Evolutionary conservation across 2,797 vertebrate species (phyloP), one percentile per base, ranked within the genome.

Genomic region (Crocodylus rhombifer): DNA sequence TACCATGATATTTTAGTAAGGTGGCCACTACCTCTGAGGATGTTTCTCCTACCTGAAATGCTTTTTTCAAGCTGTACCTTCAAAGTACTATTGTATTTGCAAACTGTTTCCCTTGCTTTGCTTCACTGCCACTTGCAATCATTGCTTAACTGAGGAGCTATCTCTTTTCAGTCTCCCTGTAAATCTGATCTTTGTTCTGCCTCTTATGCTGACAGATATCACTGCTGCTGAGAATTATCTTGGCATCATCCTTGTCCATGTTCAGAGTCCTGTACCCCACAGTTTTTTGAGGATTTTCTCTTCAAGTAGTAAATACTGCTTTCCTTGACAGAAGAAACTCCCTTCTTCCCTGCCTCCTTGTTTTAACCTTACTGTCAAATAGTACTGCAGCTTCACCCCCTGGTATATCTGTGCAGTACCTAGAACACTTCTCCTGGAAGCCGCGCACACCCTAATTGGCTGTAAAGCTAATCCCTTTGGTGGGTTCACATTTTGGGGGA

Each of bases 401-500:
- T 75, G 82, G 12, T 74, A 10, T 10, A 51, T 25, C 60, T 14
- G 42, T 6, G 26, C 16, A 55, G 42, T 56, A 77, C 18, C 61
- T 14, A 23, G 9, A 67, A 21, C 4, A 64, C 51, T 77, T 36
- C 5, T 56, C 11, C 6, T 15, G 57, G 33, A 61, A 61, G 57
- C 76, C 11, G 5, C 79, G 77, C 77, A 74, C 25, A 88, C 77
- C 14, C 18, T 14, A 18, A 77, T 57, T 89, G 67, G 16, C 77
- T 86, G 11, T 81, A 57, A 92, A 93, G 21, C 69, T 91, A 91
- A 86, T 91, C 77, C 36, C 16, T 57, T 51, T 60, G 80, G 84
- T 55, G 78, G 28, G 64, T 92, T 77, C 36, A 87, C 84, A 55
- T 84, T 93, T 82, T 95, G 89, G 86, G 94, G 36, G 74, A 26